Conservation (phyloP, 2,888 invertebrate species). For the Elysia crispata region DNA sequence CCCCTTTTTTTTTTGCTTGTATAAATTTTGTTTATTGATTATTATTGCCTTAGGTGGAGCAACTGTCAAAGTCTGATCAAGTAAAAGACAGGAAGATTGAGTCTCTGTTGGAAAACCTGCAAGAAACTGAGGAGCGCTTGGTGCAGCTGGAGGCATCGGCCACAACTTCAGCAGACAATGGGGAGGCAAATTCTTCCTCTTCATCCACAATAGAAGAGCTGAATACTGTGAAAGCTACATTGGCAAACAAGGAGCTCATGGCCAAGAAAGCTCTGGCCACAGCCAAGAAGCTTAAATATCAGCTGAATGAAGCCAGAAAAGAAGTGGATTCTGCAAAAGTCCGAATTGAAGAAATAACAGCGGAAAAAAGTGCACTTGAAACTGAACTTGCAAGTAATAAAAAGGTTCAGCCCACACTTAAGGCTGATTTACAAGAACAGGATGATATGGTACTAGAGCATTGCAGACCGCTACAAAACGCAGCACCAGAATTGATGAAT, state of each 20-base stretch:
- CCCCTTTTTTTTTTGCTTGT: too few relatives aligned
- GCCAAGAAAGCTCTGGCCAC: slow-evolving; percentile 70
- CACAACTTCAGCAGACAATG: slow-evolving; percentile 30
- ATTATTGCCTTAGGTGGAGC: slow-evolving; percentile 28
- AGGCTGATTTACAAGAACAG: not conserved
- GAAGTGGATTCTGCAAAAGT: slow-evolving; percentile 47
- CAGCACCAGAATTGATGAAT: not conserved
- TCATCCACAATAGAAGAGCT: slow-evolving; percentile 50
- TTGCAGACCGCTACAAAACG: not conserved
- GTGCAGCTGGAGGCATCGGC: slow-evolving; percentile 53
- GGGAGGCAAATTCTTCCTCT: slow-evolving; percentile 22
- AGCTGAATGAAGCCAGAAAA: slow-evolving; percentile 60
- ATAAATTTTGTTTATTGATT: too few relatives aligned
- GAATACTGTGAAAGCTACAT: slow-evolving; percentile 50
- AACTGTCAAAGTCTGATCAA: slow-evolving; percentile 43
- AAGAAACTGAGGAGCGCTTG: slow-evolving; percentile 67
- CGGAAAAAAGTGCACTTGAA: slow-evolving; percentile 48
- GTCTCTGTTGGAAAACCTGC: slow-evolving; percentile 66
- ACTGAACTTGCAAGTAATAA: slow-evolving; percentile 29
- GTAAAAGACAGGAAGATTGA: slow-evolving; percentile 65
- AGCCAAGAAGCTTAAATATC: slow-evolving; percentile 70
- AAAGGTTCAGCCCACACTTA: not conserved
- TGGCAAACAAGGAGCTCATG: slow-evolving; percentile 63
- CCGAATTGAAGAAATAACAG: slow-evolving; percentile 47
- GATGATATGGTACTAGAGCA: not conserved